Percentiles rank a stretch among this genome's conserved stretches.
phyloP scores from a whole-genome alignment of 2,797 vertebrate genomes.

The Babyrousa celebensis region DNA sequence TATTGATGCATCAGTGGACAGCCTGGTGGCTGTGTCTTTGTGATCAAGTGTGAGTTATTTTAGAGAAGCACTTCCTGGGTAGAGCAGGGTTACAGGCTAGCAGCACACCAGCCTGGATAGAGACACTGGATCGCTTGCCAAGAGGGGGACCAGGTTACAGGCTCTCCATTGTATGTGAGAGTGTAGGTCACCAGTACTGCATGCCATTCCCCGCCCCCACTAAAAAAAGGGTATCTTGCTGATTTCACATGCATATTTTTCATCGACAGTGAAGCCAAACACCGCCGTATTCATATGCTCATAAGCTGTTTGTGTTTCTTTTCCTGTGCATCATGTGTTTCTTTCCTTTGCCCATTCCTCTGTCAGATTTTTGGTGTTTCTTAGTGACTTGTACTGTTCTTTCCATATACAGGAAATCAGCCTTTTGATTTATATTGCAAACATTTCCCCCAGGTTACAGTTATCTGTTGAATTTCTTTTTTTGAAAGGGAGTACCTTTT shows the following conservation, averaged over 20 bases:
- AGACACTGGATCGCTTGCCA: background rate
- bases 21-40: background rate
- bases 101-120: rapidly evolving
- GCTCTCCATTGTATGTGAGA: background rate
- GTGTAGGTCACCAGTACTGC: background rate
- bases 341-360: background rate
- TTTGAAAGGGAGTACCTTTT: background rate
- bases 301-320: background rate
- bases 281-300: background rate
- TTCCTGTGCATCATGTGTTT: background rate
- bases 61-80: too few species aligned
- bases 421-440: background rate
- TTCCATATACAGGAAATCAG: background rate
- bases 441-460: background rate
- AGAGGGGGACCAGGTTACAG: background rate
- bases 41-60: background rate
- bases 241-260: background rate
- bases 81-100: background rate
- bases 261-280: background rate
- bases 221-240: too few species aligned
- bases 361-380: background rate
- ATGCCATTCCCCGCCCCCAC: background rate
- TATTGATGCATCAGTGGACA: background rate
- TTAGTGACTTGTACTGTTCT: background rate
- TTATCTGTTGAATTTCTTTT: background rate